phyloP scores from a whole-genome alignment of 2,888 invertebrate species.

The Petrophora chlorosata region DNA sequence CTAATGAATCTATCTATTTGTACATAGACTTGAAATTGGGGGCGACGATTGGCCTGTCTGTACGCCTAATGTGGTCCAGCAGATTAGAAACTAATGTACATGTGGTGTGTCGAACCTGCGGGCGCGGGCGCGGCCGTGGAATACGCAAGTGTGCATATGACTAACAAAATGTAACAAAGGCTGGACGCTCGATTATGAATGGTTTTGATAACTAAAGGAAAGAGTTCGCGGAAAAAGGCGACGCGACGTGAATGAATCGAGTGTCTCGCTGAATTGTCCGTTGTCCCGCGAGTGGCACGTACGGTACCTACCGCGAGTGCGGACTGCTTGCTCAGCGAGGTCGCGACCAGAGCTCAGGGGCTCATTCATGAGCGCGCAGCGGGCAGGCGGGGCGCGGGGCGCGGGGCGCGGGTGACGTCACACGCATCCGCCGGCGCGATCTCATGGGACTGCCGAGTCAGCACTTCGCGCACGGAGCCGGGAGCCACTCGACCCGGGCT shows the following conservation, averaged over 20 bases:
- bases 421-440: constrained; percentile 6
- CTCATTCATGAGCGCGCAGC: constrained; percentile 9
- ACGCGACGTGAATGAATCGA: constrained; percentile 5
- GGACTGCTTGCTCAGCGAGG: constrained; percentile 15
- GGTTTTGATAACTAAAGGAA: constrained; percentile 4
- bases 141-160: background rate
- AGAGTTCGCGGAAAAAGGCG: constrained; percentile 8
- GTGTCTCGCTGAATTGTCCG: background rate
- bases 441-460: background rate
- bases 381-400: constrained; percentile 6
- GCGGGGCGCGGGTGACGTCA: constrained; percentile 7
- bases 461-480: no score
- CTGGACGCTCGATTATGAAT: background rate
- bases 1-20: no score
- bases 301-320: background rate
- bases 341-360: no score
- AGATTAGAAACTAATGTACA: no score
- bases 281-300: background rate
- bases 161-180: constrained; percentile 13
- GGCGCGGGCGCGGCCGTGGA: no score
- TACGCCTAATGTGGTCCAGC: no score
- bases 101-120: no score
- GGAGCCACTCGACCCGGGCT: background rate
- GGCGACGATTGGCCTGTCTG: no score
- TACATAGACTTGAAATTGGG: no score